A percentile compares a stretch with the other conserved stretches of the same genome.
phyloP scores from a whole-genome alignment of 1,140 invertebrate species.

The Leptopilina clavipes region DNA sequence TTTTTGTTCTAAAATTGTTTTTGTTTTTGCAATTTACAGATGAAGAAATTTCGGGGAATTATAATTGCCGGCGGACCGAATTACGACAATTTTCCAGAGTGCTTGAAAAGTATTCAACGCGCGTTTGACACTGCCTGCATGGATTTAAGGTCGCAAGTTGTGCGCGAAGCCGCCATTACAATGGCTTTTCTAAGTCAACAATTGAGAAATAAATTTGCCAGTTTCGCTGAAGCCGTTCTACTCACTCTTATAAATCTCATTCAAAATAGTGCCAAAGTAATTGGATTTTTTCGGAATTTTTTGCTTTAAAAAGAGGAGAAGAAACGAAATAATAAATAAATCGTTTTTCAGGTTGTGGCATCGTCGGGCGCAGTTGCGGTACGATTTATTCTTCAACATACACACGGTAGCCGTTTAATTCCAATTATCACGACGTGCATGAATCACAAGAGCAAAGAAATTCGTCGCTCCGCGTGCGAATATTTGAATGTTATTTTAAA shows the following conservation, averaged over 20 bases:
- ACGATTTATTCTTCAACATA: conserved; percentile 92
- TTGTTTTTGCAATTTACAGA: conserved; percentile 71
- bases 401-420: conserved; percentile 88
- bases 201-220: conserved; percentile 88
- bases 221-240: conserved; percentile 88
- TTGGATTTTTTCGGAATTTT: too few species aligned
- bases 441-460: conserved; percentile 93
- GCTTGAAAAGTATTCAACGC: conserved; percentile 87
- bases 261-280: conserved; percentile 95
- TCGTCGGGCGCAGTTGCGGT: conserved; percentile 91
- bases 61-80: conserved; percentile 86
- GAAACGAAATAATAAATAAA: not conserved
- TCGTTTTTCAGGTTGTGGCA: conserved; percentile 84
- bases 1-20: conserved; percentile 28
- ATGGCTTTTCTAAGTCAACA: conserved; percentile 92
- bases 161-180: conserved; percentile 95
- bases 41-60: conserved; percentile 90
- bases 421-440: conserved; percentile 89
- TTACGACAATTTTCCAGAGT: conserved; percentile 87
- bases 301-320: too few species aligned
- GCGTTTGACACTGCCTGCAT: conserved; percentile 89
- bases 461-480: conserved; percentile 88
- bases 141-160: conserved; percentile 94
- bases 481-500: conserved; percentile 89
- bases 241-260: conserved; percentile 92